Conservation (phyloP, 2,888 invertebrate species). For the Leistus spinibarbis region DNA sequence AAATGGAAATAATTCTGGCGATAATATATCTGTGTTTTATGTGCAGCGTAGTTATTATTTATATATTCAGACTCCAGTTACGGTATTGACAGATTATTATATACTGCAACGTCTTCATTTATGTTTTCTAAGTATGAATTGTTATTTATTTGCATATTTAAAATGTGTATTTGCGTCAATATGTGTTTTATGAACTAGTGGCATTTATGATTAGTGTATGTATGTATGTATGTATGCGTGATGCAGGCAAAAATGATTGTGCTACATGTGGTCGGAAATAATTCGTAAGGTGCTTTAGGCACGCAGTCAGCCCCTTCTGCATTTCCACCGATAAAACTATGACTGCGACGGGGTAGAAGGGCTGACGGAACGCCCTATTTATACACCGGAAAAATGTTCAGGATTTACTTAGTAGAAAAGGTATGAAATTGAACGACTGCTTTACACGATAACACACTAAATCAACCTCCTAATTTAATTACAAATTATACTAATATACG, state of each 20-base stretch:
- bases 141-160: too few relatives aligned
- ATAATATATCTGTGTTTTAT: too few relatives aligned
- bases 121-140: too few relatives aligned
- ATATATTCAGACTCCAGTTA: too few relatives aligned
- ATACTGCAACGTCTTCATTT: too few relatives aligned
- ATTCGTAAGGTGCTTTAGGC: neutral
- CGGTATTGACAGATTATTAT: too few relatives aligned
- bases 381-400: neutral
- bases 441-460: neutral
- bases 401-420: neutral
- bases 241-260: neutral
- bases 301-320: neutral
- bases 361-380: slow-evolving; percentile 2
- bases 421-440: neutral
- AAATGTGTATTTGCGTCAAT: neutral
- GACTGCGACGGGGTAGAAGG: neutral
- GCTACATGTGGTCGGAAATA: neutral
- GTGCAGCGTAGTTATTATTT: too few relatives aligned
- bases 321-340: neutral
- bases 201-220: too few relatives aligned
- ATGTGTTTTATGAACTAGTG: too few relatives aligned
- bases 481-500: neutral
- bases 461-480: neutral
- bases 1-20: too few relatives aligned
- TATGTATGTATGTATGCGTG: neutral